phyloP scores from a whole-genome alignment of 2,113 vertebrate genomes.

The Dipodomys stephensi region DNA sequence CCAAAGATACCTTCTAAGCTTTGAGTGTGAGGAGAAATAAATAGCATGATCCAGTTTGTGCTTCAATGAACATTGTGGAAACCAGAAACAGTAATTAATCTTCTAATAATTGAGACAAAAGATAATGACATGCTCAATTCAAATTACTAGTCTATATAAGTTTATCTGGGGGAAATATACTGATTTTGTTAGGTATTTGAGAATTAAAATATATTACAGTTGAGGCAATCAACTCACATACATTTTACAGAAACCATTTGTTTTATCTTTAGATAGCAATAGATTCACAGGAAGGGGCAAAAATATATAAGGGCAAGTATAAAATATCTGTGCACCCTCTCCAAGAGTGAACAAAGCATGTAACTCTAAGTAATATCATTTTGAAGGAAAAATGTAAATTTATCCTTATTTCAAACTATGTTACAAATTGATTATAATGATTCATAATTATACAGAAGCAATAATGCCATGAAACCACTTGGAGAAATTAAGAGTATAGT shows the following conservation, averaged over 20 bases:
- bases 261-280: background rate
- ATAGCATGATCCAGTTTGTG: background rate
- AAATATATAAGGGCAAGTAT: background rate
- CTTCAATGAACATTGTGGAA: background rate
- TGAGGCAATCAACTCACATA: background rate
- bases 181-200: background rate
- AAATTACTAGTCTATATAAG: background rate
- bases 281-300: background rate
- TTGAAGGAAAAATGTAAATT: background rate
- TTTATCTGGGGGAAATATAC: background rate
- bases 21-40: background rate
- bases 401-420: background rate
- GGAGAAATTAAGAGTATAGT: background rate
- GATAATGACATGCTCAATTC: background rate
- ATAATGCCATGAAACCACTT: background rate
- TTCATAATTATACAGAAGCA: slow-evolving; percentile 32
- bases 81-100: background rate
- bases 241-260: background rate
- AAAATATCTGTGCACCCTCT: background rate
- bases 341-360: background rate
- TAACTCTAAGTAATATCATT: background rate
- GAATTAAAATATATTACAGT: background rate
- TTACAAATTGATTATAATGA: background rate
- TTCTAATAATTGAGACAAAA: background rate
- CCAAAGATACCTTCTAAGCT: background rate